These are phyloP conservation scores for Celastrina argiolus DNA, from an alignment of 2,888 invertebrate genomes.

Conservation along the genomic window DNA sequence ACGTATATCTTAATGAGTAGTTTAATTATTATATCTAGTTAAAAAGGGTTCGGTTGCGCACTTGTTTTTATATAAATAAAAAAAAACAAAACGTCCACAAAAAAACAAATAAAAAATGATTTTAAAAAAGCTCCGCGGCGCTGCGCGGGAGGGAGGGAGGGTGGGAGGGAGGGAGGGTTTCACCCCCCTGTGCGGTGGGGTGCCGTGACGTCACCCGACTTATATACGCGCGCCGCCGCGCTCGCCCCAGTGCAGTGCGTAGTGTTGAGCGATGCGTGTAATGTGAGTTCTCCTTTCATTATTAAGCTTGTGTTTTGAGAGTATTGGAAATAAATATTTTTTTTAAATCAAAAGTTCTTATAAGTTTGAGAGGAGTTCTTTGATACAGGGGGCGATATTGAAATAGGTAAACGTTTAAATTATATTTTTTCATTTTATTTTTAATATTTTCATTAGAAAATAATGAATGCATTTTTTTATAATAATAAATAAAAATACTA, in stretches of 20 bases:
- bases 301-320: conserved; percentile 21
- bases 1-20: too few relatives aligned
- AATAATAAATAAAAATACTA: neutral
- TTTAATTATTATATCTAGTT: too few relatives aligned
- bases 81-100: neutral
- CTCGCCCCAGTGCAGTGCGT: conserved; percentile 31
- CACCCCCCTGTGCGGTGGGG: conserved; percentile 13
- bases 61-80: neutral
- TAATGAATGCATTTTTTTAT: neutral
- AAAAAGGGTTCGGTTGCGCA: too few relatives aligned
- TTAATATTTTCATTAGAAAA: neutral
- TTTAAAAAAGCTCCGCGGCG: neutral
- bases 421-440: neutral
- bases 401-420: neutral
- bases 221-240: conserved; percentile 28
- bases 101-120: too few relatives aligned
- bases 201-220: conserved; percentile 29
- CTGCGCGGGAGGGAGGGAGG: neutral
- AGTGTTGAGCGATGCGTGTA: conserved; percentile 28
- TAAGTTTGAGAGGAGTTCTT: neutral
- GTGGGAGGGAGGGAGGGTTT: neutral
- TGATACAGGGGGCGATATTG: neutral
- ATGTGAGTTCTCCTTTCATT: conserved; percentile 31
- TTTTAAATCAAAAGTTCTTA: neutral
- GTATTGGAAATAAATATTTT: neutral